A percentile compares a stretch with the other conserved stretches of the same genome.
Conservation (phyloP, 2,888 invertebrate species). For the Lysandra coridon region DNA sequence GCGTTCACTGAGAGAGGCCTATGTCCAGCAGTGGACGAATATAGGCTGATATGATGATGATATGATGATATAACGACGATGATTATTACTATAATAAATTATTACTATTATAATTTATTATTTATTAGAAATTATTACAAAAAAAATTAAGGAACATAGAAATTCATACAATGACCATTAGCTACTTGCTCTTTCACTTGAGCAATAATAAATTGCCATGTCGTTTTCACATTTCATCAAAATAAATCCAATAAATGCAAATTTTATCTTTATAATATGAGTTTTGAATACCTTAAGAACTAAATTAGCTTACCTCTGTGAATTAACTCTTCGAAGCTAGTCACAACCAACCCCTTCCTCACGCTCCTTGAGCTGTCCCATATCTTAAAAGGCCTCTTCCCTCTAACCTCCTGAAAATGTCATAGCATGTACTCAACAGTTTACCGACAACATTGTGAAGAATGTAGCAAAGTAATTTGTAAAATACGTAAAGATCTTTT, state of each 20-base stretch:
- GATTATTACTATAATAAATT: too few species aligned
- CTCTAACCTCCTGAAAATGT: constrained; percentile 88
- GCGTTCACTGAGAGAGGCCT: too few species aligned
- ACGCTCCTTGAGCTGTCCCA: constrained; percentile 97
- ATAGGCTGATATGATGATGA: too few species aligned
- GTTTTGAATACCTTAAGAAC: background rate
- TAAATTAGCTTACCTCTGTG: constrained; percentile 82
- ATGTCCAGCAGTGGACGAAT: too few species aligned
- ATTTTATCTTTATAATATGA: background rate
- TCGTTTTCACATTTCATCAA: too few species aligned
- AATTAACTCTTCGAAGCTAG: constrained; percentile 93
- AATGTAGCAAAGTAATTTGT: background rate
- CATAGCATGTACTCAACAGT: background rate
- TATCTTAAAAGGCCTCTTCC: constrained; percentile 98
- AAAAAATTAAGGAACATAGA: too few species aligned
- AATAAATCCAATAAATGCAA: background rate
- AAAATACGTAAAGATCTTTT: background rate
- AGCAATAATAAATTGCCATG: too few species aligned
- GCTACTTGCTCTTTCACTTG: too few species aligned
- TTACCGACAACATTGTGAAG: background rate
- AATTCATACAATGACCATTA: too few species aligned
- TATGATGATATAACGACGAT: too few species aligned
- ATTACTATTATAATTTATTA: too few species aligned
- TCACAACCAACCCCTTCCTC: constrained; percentile 95
- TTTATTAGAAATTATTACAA: too few species aligned